Evolutionary conservation across 2,888 invertebrate genomes (phyloP).

Genomic region (Linhomoeus sp.): DNA sequence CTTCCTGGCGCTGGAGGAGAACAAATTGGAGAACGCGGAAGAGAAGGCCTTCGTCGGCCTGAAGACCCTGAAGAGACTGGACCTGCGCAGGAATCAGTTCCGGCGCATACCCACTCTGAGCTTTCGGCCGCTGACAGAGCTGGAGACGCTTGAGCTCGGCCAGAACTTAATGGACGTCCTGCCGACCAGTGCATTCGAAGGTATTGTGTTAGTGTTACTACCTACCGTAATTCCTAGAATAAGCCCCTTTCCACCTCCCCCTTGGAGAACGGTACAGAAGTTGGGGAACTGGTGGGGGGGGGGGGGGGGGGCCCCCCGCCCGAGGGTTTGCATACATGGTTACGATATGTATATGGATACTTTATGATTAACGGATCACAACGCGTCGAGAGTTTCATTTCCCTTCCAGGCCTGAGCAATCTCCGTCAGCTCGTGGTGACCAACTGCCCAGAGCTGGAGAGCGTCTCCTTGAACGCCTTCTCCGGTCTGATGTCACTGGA

Average conservation of each 20-base stretch:
- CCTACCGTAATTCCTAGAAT: too few species aligned
- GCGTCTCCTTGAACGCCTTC: slow-evolving; percentile 5
- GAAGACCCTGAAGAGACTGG: background rate
- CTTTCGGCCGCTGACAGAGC: slow-evolving; percentile 2
- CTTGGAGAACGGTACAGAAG: too few species aligned
- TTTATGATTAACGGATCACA: too few species aligned
- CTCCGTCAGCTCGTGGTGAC: background rate
- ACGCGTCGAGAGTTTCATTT: too few species aligned
- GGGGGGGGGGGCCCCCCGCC: too few species aligned
- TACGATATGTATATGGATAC: too few species aligned
- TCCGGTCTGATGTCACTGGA: slow-evolving; percentile 1
- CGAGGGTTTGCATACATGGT: too few species aligned
- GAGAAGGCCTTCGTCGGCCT: slow-evolving; percentile 4
- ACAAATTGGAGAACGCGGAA: background rate
- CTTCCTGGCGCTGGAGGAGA: background rate
- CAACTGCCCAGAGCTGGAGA: background rate
- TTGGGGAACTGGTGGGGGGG: too few species aligned
- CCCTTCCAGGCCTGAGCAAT: background rate
- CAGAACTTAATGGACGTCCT: slow-evolving; percentile 1
- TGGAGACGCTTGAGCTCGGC: background rate
- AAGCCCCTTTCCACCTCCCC: too few species aligned
- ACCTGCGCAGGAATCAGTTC: background rate
- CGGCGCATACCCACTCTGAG: slow-evolving; percentile 3
- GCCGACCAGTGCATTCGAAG: slow-evolving; percentile 5
- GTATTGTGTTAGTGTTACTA: too few species aligned